A percentile compares a stretch with the other conserved stretches of the same genome.
These are phyloP conservation scores for Euborellia annulipes DNA, from an alignment of 1,140 invertebrate genomes.

Conservation along the genomic window DNA sequence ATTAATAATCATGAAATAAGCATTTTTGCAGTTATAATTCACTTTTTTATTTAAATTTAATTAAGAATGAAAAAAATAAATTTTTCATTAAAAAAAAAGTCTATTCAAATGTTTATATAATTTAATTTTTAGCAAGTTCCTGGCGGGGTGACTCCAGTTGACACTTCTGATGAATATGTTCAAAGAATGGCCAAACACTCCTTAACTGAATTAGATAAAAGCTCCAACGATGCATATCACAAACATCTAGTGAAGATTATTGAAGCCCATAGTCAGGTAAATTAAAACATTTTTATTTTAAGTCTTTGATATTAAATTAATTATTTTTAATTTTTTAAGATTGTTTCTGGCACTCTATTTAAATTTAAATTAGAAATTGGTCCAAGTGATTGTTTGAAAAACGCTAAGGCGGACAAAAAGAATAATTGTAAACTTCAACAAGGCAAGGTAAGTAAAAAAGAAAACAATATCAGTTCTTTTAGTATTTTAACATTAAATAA, in stretches of 20 bases:
- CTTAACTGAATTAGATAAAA: conserved; percentile 22
- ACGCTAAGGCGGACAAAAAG: conserved; percentile 19
- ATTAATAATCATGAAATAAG: no score
- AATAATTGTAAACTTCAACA: conserved; percentile 18
- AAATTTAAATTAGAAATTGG: conserved; percentile 31
- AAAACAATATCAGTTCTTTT: not conserved
- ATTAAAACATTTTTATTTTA: no score
- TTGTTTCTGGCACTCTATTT: conserved; percentile 29
- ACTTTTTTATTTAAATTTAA: no score
- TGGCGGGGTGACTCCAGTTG: conserved; percentile 16
- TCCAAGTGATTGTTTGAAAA: conserved; percentile 30
- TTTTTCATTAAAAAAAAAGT: no score
- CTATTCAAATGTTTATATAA: no score
- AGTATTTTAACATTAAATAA: not conserved
- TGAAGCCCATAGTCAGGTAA: conserved; percentile 24
- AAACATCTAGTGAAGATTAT: conserved; percentile 24
- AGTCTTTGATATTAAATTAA: no score
- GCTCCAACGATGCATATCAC: conserved; percentile 23
- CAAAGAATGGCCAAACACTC: conserved; percentile 22
- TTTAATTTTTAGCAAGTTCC: not conserved
- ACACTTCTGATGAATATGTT: conserved; percentile 23
- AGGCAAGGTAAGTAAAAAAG: conserved; percentile 12
- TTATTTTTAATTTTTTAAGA: no score
- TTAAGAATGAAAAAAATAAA: no score
- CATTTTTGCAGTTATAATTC: no score